Conservation (phyloP, 2,797 vertebrate species). For the Benthosema pterotum region DNA sequence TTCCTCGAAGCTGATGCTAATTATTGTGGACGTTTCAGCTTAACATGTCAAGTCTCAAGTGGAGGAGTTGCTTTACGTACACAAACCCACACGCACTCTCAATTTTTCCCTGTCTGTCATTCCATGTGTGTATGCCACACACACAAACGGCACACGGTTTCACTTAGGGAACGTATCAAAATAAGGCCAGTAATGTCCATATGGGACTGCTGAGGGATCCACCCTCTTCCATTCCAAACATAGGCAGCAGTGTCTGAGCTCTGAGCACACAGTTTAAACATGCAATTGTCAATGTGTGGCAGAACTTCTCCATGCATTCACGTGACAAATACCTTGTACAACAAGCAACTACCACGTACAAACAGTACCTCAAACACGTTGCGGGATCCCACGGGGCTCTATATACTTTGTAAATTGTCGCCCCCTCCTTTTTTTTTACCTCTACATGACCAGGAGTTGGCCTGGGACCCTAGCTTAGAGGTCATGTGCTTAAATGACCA, state of each 20-base stretch:
- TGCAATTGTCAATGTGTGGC: slow-evolving; percentile 36
- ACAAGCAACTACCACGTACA: background rate
- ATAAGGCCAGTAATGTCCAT: slow-evolving; percentile 66
- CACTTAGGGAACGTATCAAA: slow-evolving; percentile 4
- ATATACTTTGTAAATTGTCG: too few relatives aligned
- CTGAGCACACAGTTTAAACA: slow-evolving; percentile 29
- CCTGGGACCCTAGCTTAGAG: too few relatives aligned
- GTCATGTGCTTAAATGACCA: too few relatives aligned
- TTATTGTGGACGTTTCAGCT: slow-evolving; percentile 15
- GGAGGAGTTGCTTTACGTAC: slow-evolving; percentile 31
- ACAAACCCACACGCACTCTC: background rate
- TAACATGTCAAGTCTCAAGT: slow-evolving; percentile 20
- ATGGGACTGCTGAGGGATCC: slow-evolving; percentile 35
- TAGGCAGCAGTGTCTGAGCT: slow-evolving; percentile 35
- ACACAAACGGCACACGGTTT: slow-evolving; percentile 14
- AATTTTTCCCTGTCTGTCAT: too few relatives aligned
- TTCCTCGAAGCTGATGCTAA: slow-evolving; percentile 12
- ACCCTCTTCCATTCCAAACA: slow-evolving; percentile 35
- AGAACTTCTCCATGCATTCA: slow-evolving; percentile 14
- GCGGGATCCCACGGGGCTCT: too few relatives aligned
- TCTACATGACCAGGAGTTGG: too few relatives aligned
- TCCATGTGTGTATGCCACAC: too few relatives aligned
- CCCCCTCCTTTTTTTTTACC: too few relatives aligned
- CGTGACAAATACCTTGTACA: background rate
- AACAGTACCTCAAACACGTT: background rate